Percentiles rank a stretch among this genome's conserved stretches.
Evolutionary conservation across 1,140 invertebrate genomes (phyloP).

Genomic region (Atta texana): DNA sequence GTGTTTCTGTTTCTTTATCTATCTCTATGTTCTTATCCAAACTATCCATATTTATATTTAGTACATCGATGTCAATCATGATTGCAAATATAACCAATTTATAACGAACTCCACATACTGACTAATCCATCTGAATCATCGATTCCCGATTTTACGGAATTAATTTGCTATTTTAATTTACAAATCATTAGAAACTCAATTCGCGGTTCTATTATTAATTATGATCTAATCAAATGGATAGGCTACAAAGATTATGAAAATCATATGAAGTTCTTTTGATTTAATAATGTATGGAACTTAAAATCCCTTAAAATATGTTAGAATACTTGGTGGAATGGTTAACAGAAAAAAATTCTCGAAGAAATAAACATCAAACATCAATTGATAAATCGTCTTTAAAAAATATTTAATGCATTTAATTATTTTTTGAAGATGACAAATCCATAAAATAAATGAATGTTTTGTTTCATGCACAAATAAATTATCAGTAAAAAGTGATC

Average conservation of each 20-base stretch:
- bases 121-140: neutral
- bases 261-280: too few relatives aligned
- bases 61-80: neutral
- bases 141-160: neutral
- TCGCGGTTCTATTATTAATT: neutral
- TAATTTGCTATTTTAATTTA: slow-evolving; percentile 6
- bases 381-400: neutral
- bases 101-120: neutral
- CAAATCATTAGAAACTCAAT: neutral
- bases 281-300: too few relatives aligned
- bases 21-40: neutral
- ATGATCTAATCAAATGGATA: neutral
- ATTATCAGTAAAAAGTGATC: neutral
- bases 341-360: too few relatives aligned
- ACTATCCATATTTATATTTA: neutral
- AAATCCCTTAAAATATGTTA: too few relatives aligned
- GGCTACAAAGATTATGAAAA: neutral
- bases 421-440: too few relatives aligned
- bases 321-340: too few relatives aligned
- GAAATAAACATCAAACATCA: too few relatives aligned
- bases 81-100: neutral
- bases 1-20: neutral
- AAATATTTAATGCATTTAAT: neutral
- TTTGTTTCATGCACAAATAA: neutral
- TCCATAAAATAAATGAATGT: neutral